phyloP scores from a whole-genome alignment of 1,140 invertebrate species.

The Melanaphis sacchari region DNA sequence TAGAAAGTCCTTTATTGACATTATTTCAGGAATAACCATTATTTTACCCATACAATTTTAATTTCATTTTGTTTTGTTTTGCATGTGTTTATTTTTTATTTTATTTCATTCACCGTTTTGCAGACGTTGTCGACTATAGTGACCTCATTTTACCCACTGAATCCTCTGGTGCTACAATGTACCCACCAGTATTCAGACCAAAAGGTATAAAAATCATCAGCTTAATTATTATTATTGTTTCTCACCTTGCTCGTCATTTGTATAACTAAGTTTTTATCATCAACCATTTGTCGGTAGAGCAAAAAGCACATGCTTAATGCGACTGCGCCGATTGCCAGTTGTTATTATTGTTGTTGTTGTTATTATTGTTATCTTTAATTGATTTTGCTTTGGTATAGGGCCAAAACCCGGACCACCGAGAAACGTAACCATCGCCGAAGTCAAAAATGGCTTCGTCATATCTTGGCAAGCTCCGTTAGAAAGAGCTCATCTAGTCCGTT shows the following conservation, averaged over 20 bases:
- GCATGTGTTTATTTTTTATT: constrained; percentile 59
- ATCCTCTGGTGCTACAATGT: constrained; percentile 74
- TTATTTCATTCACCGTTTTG: constrained; percentile 65
- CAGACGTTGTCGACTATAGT: constrained; percentile 81
- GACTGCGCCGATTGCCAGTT: neutral
- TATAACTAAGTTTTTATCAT: neutral
- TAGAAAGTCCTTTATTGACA: neutral
- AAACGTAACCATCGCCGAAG: constrained; percentile 86
- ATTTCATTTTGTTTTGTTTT: constrained; percentile 59
- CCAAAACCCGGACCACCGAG: constrained; percentile 85
- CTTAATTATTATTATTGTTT: constrained; percentile 39
- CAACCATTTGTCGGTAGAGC: neutral
- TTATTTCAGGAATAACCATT: constrained; percentile 1
- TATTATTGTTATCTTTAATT: neutral
- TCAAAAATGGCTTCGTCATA: constrained; percentile 85
- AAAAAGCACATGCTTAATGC: neutral
- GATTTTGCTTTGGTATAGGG: constrained; percentile 67
- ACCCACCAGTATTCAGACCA: constrained; percentile 75
- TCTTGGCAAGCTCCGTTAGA: constrained; percentile 86
- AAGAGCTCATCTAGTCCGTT: constrained; percentile 79
- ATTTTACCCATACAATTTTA: constrained; percentile 48
- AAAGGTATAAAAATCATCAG: constrained; percentile 69
- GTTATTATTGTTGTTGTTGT: neutral
- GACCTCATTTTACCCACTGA: constrained; percentile 80
- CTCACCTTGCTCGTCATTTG: neutral